Conservation (phyloP, 2,797 vertebrate species). For the Anableps anableps region DNA sequence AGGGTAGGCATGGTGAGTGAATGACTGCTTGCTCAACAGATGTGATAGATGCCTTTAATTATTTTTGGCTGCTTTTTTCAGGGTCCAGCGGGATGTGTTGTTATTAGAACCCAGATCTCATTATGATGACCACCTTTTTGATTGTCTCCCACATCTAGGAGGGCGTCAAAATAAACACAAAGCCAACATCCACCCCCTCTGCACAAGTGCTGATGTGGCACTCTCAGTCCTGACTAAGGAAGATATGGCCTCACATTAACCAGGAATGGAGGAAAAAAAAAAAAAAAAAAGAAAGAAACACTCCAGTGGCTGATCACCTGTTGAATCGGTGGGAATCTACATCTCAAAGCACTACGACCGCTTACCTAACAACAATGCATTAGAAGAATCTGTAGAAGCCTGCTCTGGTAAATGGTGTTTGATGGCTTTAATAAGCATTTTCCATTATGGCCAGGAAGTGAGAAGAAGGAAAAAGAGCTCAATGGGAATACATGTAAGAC, state of each 20-base stretch:
- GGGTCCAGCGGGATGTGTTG: conserved; percentile 74
- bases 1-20: conserved; percentile 44
- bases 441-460: conserved; percentile 44
- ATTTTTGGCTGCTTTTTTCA: conserved; percentile 70
- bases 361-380: conserved; percentile 17
- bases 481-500: conserved; percentile 45
- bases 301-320: conserved; percentile 53
- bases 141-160: conserved; percentile 58
- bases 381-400: conserved; percentile 18
- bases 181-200: conserved; percentile 49
- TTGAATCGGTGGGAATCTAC: conserved; percentile 48
- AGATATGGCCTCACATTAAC: conserved; percentile 29
- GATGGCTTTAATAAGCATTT: conserved; percentile 63
- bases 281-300: conserved; percentile 37
- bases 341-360: neutral
- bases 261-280: conserved; percentile 33
- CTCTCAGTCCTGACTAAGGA: conserved; percentile 51
- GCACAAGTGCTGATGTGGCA: conserved; percentile 67
- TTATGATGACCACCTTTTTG: conserved; percentile 72
- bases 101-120: conserved; percentile 79
- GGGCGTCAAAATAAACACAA: conserved; percentile 67
- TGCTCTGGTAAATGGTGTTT: conserved; percentile 40
- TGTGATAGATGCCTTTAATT: conserved; percentile 84
- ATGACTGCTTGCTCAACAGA: conserved; percentile 60
- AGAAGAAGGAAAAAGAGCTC: conserved; percentile 35